Conservation (phyloP, 2,113 vertebrate species). For the Cervus canadensis region DNA sequence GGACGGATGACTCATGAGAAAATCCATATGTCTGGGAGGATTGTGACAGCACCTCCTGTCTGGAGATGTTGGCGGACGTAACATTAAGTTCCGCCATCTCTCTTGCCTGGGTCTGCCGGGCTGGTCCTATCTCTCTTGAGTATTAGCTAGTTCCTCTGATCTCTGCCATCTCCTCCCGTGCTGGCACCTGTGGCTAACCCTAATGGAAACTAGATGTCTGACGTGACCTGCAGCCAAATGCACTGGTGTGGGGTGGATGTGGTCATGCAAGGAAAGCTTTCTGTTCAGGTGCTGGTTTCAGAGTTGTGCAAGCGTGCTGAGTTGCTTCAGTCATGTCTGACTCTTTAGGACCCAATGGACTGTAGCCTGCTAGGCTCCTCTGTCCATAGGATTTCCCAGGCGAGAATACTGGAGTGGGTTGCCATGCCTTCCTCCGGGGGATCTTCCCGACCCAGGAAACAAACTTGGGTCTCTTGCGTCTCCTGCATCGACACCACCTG, state of each 20-base stretch:
- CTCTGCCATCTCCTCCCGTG: conserved; percentile 45
- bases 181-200: conserved; percentile 71
- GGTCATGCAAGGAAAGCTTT: conserved; percentile 2
- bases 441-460: background rate
- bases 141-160: conserved; percentile 51
- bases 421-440: background rate
- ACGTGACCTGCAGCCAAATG: conserved; percentile 23
- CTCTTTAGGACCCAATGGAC: background rate
- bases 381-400: background rate
- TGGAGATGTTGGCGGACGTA: background rate
- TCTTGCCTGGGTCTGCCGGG: conserved; percentile 49
- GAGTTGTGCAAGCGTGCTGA: background rate
- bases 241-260: background rate
- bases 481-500: background rate
- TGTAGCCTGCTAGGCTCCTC: background rate
- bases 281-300: conserved; percentile 15
- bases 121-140: conserved; percentile 61
- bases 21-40: background rate
- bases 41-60: background rate
- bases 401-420: background rate
- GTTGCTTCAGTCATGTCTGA: rapidly evolving
- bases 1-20: conserved; percentile 16
- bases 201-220: conserved; percentile 67
- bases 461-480: background rate
- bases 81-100: background rate